Evolutionary conservation across 2,113 vertebrate species (phyloP).

Genomic region (Axis porcinus): DNA sequence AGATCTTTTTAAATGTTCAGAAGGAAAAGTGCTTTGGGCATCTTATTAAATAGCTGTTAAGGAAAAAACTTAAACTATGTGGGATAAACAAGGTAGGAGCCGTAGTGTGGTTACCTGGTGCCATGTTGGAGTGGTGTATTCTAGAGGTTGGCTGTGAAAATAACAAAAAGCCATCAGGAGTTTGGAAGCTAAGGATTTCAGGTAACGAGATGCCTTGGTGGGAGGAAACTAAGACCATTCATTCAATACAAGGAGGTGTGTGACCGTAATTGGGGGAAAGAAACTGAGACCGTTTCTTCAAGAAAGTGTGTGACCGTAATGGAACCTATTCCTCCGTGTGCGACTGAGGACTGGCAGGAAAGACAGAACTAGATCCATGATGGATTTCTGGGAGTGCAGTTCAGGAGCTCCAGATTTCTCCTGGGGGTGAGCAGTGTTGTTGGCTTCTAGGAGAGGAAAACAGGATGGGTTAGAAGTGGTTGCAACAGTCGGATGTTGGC

Average conservation of each 20-base stretch:
- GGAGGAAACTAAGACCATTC: not conserved
- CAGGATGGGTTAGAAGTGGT: not conserved
- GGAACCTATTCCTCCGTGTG: not conserved
- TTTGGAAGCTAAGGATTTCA: not conserved
- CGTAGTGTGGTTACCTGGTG: not conserved
- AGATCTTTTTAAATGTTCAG: not conserved
- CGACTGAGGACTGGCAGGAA: not conserved
- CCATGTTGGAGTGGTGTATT: not conserved
- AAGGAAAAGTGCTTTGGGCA: not conserved
- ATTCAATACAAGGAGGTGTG: not conserved
- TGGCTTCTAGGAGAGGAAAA: not conserved
- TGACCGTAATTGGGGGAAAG: not conserved
- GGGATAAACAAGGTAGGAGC: not conserved
- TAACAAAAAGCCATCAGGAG: not conserved
- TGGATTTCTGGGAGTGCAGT: not conserved
- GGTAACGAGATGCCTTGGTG: not conserved
- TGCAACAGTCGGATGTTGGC: not conserved
- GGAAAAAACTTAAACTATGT: not conserved
- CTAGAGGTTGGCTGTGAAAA: not conserved
- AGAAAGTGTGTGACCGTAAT: not conserved
- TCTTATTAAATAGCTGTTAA: not conserved
- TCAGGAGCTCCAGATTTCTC: not conserved
- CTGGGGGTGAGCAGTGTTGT: not conserved
- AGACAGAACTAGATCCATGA: not conserved
- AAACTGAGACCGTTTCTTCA: not conserved